Percentiles rank a stretch among this genome's conserved stretches.
Conservation (phyloP, 1,140 invertebrate species). For the Harpegnathos saltator region DNA sequence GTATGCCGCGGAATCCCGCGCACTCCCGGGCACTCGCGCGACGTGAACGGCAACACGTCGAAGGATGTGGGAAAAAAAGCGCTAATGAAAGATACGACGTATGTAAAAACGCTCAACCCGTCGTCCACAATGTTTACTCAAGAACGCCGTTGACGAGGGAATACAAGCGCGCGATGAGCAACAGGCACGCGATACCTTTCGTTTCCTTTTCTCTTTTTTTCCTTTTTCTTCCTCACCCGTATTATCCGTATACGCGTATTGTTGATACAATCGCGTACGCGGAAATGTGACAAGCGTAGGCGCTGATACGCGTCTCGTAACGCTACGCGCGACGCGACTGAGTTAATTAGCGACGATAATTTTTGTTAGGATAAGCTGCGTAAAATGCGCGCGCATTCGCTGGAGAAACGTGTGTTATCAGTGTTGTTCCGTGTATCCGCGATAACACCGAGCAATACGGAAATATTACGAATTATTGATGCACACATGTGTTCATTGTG, state of each 20-base stretch:
- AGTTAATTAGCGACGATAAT: background rate
- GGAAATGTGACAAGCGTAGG: background rate
- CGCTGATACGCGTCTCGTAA: background rate
- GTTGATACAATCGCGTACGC: constrained; percentile 1
- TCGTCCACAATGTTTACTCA: constrained; percentile 44
- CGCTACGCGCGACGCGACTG: no score
- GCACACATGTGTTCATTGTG: background rate
- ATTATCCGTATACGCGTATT: background rate
- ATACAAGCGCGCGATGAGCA: constrained; percentile 40
- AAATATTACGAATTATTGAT: background rate
- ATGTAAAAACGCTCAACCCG: constrained; percentile 46
- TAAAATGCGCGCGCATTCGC: background rate
- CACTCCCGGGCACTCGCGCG: constrained; percentile 14
- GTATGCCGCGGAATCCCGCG: constrained; percentile 32
- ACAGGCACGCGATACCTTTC: background rate
- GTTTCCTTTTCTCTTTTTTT: background rate
- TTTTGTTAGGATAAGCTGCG: background rate
- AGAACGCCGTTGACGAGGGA: constrained; percentile 43
- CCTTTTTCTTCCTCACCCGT: no score
- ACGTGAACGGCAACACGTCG: constrained; percentile 37
- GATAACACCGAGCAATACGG: background rate
- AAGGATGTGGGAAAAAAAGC: constrained; percentile 38
- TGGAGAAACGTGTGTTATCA: background rate
- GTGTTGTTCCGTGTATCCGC: background rate
- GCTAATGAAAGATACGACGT: constrained; percentile 55